A percentile compares a stretch with the other conserved stretches of the same genome.
Evolutionary conservation across 2,113 vertebrate species (phyloP).

Genomic region (Aptenodytes patagonicus): DNA sequence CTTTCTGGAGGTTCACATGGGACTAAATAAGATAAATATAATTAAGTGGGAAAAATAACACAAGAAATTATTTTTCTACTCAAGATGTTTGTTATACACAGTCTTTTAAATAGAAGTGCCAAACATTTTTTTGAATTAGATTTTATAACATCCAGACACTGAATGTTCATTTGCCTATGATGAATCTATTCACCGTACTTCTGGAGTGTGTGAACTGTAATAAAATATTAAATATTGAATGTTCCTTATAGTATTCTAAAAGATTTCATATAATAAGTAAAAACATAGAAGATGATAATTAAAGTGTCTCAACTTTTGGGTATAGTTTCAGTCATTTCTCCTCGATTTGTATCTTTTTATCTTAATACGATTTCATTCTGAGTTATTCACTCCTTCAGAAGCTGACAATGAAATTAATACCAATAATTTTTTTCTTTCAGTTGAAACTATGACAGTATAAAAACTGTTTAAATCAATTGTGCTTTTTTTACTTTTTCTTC

Average conservation of each 20-base stretch:
- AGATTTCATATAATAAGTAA: neutral
- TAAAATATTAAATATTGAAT: neutral
- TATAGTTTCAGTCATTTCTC: neutral
- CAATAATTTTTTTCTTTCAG: neutral
- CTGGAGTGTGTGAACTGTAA: neutral
- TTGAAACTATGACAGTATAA: conserved; percentile 20
- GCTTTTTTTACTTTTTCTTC: neutral
- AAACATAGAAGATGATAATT: neutral
- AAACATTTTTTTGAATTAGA: neutral
- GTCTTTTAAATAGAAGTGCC: neutral
- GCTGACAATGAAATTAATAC: neutral
- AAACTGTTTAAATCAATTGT: conserved; percentile 12
- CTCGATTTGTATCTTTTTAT: conserved; percentile 51
- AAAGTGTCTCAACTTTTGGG: neutral
- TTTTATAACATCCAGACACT: neutral
- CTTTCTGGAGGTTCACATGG: neutral
- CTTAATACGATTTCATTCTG: conserved; percentile 19
- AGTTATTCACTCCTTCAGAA: conserved; percentile 42
- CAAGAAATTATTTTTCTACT: neutral
- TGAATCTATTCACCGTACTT: neutral
- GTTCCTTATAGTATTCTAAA: neutral
- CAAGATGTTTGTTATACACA: accelerated
- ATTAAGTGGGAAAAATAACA: neutral
- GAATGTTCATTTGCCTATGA: neutral
- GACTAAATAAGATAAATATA: neutral